These are phyloP conservation scores for Equus quagga DNA, from an alignment of 2,113 vertebrate genomes.

Conservation along the genomic window DNA sequence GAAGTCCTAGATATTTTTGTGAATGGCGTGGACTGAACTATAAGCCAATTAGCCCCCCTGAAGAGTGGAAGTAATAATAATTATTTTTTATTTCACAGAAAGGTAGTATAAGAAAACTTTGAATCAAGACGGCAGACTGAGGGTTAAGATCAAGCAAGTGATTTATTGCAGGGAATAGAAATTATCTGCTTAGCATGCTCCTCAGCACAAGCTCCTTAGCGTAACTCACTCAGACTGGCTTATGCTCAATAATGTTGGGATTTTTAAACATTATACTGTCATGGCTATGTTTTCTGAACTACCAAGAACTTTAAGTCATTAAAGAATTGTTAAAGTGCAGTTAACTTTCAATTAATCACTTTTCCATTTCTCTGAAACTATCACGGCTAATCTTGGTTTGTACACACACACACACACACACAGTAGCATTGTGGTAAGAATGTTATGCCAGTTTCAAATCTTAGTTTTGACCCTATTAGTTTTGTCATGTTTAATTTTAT, in stretches of 20 bases:
- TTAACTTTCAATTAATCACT: neutral
- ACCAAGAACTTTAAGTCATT: neutral
- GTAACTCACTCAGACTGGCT: neutral
- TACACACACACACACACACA: accelerated
- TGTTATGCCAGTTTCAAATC: neutral
- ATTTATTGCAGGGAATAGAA: neutral
- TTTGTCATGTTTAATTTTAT: neutral
- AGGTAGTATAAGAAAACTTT: neutral
- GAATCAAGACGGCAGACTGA: neutral
- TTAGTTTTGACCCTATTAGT: neutral
- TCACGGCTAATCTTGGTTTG: neutral
- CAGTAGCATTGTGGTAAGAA: neutral
- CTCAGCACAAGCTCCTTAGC: neutral
- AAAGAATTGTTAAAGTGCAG: neutral
- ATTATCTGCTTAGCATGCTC: neutral
- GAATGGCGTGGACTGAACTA: neutral
- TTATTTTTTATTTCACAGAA: conserved; percentile 1
- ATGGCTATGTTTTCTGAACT: neutral
- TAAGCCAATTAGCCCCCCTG: neutral
- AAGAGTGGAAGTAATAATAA: neutral
- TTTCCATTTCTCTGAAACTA: neutral
- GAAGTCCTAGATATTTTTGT: neutral
- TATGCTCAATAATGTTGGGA: neutral
- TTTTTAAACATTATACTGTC: neutral
- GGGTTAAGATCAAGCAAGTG: neutral